phyloP scores from a whole-genome alignment of 2,888 invertebrate species.

The Andricus quercusramuli region DNA sequence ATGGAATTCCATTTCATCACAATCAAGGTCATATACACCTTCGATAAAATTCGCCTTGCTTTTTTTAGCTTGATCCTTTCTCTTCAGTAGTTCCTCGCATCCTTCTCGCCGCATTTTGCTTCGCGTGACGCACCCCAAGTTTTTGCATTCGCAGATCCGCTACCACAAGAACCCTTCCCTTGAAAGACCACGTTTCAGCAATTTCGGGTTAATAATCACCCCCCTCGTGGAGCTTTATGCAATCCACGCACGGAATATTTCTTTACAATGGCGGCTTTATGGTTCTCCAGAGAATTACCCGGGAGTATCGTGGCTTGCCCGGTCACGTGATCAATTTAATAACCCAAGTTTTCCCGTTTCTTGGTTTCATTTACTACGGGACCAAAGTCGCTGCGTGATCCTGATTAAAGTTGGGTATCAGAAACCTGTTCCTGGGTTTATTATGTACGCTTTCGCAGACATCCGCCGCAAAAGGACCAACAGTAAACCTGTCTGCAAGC shows the following conservation, averaged over 20 bases:
- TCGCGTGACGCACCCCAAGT: background rate
- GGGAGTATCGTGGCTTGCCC: background rate
- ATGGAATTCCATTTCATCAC: background rate
- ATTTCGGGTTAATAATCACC: background rate
- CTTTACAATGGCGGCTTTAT: background rate
- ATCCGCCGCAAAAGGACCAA: background rate
- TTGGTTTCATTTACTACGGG: background rate
- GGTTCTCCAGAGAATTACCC: background rate
- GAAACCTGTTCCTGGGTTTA: background rate
- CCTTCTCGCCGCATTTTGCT: conserved; percentile 3
- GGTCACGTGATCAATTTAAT: background rate
- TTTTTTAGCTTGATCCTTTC: background rate
- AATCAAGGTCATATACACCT: background rate
- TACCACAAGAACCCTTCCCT: background rate
- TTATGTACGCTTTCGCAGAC: background rate
- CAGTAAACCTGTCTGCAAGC: background rate
- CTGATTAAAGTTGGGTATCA: background rate
- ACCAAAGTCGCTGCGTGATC: background rate
- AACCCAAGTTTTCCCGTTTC: background rate
- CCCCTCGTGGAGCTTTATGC: background rate
- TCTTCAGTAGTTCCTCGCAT: background rate
- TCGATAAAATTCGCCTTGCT: background rate
- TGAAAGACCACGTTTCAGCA: background rate
- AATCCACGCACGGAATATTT: background rate
- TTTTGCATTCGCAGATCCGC: background rate